Base-by-base conservation (phyloP, 2,888 invertebrate genomes). In the Dioctria linearis region DNA sequence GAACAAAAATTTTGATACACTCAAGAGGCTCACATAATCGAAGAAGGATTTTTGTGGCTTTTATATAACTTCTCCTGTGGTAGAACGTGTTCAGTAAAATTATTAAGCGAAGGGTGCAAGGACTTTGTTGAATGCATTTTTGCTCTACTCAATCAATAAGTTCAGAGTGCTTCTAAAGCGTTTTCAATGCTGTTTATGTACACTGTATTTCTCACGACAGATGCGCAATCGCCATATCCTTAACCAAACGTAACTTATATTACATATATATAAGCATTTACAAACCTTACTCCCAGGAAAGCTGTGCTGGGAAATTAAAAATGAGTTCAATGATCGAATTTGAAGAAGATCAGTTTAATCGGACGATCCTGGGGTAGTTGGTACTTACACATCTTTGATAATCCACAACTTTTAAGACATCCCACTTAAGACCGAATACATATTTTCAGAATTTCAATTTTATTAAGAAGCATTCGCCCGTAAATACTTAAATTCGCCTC, bases 1-100 rank as follows among this genome's bases (percentile, higher is more conserved):
- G 54, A 46, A 63, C 73, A 65, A 75, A 82, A 80, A 82, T 82
- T 82, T 82, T 80, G 82, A 82, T 82, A 82, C 82, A 82, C 73
- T 80, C 43, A 65, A 80, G 82, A 49, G 61, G 63, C 69, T 75
- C 78, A 73, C 76, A 66, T 63, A 80, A 78, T 63, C n/a, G 67
- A 39, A 49, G 40, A 73, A 78, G 42, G 51, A 66, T 61, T 78
- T 25, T 43, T 5, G 25, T 37, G 11, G 8, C 59, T 13, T 46
- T 13, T 42, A 25, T 66, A 8, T 37, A 49, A 13, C 37, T 49
- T 69, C 46, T 71, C 51, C 5, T 9, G 9, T 0, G 1, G 25
- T 25, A 25, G 25, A 25, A 25, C 25, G 25, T 25, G 25, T 46
- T 43, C 67, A 4, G 11, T 13, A n/a, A 46, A 39, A 46, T 67